Conservation (phyloP, 2,113 vertebrate genomes). For the Oxyura jamaicensis region DNA sequence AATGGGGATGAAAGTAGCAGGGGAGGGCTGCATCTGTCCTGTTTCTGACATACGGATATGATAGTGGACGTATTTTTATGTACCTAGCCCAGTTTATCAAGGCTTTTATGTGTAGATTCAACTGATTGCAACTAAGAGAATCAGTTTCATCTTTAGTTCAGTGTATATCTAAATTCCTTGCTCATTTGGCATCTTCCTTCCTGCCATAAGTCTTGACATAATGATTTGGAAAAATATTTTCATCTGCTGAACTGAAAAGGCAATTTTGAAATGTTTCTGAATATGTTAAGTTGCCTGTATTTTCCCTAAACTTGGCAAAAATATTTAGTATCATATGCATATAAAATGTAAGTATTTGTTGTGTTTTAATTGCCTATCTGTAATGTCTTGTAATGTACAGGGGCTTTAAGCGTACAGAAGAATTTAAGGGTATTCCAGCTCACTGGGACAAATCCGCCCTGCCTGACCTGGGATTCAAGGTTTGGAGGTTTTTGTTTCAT, state of each 20-base stretch:
- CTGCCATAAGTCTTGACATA: neutral
- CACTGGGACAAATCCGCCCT: conserved; percentile 85
- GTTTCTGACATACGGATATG: neutral
- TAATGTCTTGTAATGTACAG: conserved; percentile 49
- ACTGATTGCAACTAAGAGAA: neutral
- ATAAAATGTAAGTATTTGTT: neutral
- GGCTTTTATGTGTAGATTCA: neutral
- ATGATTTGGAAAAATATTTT: conserved; percentile 20
- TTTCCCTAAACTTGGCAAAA: neutral
- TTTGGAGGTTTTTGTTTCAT: conserved; percentile 35
- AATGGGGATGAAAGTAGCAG: neutral
- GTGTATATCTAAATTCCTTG: neutral
- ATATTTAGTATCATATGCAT: neutral
- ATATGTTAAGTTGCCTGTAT: neutral
- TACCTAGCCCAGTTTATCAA: neutral
- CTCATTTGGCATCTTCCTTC: neutral
- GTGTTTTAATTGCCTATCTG: neutral
- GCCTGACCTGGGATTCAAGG: conserved; percentile 84
- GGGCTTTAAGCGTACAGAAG: conserved; percentile 8
- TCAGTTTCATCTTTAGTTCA: neutral
- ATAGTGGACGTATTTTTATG: neutral
- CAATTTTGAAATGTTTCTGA: neutral
- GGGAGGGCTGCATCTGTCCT: neutral
- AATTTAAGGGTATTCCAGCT: conserved; percentile 73
- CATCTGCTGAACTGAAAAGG: neutral